Conservation (phyloP, 2,797 vertebrate genomes). For the Parauchenoglanis punctatus region DNA sequence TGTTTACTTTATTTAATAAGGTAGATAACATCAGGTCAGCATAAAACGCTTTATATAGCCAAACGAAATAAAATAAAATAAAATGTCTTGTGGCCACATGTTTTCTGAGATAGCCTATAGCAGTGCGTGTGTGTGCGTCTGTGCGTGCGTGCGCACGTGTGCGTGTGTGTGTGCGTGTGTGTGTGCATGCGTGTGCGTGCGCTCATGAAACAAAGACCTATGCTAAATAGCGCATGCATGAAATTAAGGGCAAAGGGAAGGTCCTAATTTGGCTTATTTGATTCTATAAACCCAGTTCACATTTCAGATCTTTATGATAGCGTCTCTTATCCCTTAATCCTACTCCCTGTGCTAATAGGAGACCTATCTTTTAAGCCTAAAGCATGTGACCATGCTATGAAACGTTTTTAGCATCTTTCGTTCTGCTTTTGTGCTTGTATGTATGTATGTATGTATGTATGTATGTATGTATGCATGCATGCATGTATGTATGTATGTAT, state of each 20-base stretch:
- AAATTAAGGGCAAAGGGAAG: not conserved
- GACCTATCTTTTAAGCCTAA: not conserved
- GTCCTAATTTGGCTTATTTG: not conserved
- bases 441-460: not conserved
- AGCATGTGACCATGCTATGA: not conserved
- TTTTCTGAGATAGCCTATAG: not conserved
- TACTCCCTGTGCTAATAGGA: not conserved
- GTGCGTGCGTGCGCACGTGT: not conserved
- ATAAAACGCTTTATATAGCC: not conserved
- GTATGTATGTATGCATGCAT: not conserved
- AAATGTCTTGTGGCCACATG: not conserved
- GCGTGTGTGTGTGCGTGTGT: not conserved
- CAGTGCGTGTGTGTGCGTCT: not conserved
- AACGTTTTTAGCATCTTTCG: not conserved
- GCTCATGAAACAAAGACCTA: not conserved
- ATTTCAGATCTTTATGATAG: not conserved
- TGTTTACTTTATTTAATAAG: not conserved
- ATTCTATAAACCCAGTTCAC: not conserved
- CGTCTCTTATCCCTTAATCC: not conserved
- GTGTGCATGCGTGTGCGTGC: not conserved
- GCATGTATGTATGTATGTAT: not conserved
- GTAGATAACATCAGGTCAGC: not conserved
- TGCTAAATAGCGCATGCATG: not conserved
- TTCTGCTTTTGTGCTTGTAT: not conserved
- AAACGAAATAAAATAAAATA: not conserved